A percentile compares a stretch with the other conserved stretches of the same genome.
Conservation (phyloP, 2,797 vertebrate genomes). For the Crypturellus tataupa region DNA sequence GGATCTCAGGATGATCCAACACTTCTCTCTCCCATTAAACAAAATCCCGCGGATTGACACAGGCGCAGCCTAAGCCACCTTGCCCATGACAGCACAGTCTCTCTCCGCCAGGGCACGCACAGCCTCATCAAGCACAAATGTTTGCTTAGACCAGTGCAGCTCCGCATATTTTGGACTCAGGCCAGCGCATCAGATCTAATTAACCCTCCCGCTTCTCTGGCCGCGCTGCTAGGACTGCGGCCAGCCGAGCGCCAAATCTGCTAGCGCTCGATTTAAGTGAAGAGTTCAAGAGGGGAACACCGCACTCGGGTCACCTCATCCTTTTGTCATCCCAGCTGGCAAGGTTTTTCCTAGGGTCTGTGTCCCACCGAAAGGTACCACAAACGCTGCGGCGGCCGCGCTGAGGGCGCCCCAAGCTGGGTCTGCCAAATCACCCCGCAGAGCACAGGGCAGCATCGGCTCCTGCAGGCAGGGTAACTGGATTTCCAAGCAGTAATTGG, state of each 20-base stretch:
- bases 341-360: neutral
- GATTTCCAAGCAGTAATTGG: slow-evolving; percentile 54
- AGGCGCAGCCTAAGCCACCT: neutral
- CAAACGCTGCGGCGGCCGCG: neutral
- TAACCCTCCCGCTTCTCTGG: slow-evolving; percentile 51
- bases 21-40: neutral
- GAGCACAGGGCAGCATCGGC: slow-evolving; percentile 1
- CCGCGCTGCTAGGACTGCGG: neutral
- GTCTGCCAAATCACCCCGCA: slow-evolving; percentile 21
- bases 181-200: neutral
- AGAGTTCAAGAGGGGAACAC: neutral
- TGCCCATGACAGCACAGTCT: neutral
- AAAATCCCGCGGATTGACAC: neutral
- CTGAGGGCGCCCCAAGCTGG: neutral
- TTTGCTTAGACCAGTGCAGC: slow-evolving; percentile 47
- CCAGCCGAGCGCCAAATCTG: neutral
- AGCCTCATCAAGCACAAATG: slow-evolving; percentile 1
- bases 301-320: neutral
- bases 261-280: slow-evolving; percentile 22
- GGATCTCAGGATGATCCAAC: slow-evolving; percentile 12
- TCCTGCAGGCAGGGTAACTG: slow-evolving; percentile 56
- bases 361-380: neutral
- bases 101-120: neutral
- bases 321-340: neutral
- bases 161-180: slow-evolving; percentile 41